Evolutionary conservation across 2,888 invertebrate genomes (phyloP).

Genomic region (Sabellastarte sp.): DNA sequence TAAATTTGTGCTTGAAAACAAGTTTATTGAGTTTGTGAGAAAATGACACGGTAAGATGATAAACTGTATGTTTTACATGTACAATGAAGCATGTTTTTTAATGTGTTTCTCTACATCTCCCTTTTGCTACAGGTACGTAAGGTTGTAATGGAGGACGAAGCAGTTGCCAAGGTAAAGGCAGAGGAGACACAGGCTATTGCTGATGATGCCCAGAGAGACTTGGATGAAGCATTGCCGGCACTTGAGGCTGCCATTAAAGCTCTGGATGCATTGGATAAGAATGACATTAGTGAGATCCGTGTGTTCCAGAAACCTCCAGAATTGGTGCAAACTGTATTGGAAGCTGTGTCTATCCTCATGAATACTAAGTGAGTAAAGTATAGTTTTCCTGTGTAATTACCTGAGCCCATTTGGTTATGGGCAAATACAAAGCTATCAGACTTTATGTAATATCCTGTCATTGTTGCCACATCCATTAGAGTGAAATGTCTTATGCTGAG

Average conservation of each 20-base stretch:
- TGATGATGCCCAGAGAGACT: conserved; percentile 79
- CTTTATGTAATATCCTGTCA: too few relatives aligned
- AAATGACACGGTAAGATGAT: too few relatives aligned
- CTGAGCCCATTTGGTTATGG: too few relatives aligned
- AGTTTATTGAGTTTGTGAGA: too few relatives aligned
- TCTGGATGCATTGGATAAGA: conserved; percentile 80
- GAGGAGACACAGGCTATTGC: conserved; percentile 80
- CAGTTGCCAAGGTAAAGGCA: conserved; percentile 80
- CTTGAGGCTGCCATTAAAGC: conserved; percentile 82
- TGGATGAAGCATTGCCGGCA: conserved; percentile 83
- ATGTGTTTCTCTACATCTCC: too few relatives aligned
- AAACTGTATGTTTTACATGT: too few relatives aligned
- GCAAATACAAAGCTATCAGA: too few relatives aligned
- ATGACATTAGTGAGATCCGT: conserved; percentile 84
- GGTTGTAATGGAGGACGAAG: conserved; percentile 80
- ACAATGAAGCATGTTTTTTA: too few relatives aligned
- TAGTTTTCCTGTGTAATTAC: too few relatives aligned
- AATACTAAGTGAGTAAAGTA: conserved; percentile 79
- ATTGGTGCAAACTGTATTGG: conserved; percentile 84
- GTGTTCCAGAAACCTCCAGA: conserved; percentile 86
- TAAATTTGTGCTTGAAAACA: too few relatives aligned
- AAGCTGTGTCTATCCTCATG: conserved; percentile 82
- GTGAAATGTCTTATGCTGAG: too few relatives aligned
- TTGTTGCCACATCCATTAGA: too few relatives aligned
- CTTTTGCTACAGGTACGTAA: conserved; percentile 65